Evolutionary conservation across 2,888 invertebrate species (phyloP), one percentile per base, ranked within the genome.

Genomic region (Cremastinae sp.): DNA sequence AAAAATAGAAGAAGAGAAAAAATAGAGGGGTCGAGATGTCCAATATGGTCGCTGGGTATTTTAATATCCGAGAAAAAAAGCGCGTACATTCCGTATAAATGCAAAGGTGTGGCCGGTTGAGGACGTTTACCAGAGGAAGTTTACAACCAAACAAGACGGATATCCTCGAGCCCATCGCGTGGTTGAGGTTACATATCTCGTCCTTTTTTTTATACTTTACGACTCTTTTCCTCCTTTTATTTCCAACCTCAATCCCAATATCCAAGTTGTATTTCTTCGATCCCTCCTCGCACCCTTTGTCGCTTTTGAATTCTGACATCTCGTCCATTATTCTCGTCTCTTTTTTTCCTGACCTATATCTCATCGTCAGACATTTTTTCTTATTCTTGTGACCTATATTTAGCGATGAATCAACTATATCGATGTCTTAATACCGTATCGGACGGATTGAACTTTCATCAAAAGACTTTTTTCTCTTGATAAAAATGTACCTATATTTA

Each of bases 41-140:
- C 59, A 70, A 70, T 65, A 59, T 53, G 45, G 49, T 49, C 2
- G 47, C n/a, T 14, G 37, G 22, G n/a, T 45, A 41, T 20, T 10
- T 47, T 18, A 41, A 18, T 35, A 51, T 22, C 2, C 28, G 2
- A 28, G 28, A 5, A 28, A 28, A 28, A 28, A n/a, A n/a, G n/a
- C 28, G 28, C 5, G 28, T 28, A 28, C 5, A 28, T 28, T 28
- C 7, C 1, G 43, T 59, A 45, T 59, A 45, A 43, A 45, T 22
- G 5, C 22, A 5, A 28, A 56, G 49, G 55, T 49, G 64, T 16
- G 53, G 51, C 51, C 49, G 58, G 56, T 28, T 5, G n/a, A 22
- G 61, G 61, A 74, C 41, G 59, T 69, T 53, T 5, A 49, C 41
- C 14, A 9, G 65, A 58, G 45, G 22, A 70, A 64, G 58, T 74